Evolutionary conservation across 2,888 invertebrate species (phyloP), one percentile per base, ranked within the genome.

Genomic region (Pyrrhosoma nymphula): DNA sequence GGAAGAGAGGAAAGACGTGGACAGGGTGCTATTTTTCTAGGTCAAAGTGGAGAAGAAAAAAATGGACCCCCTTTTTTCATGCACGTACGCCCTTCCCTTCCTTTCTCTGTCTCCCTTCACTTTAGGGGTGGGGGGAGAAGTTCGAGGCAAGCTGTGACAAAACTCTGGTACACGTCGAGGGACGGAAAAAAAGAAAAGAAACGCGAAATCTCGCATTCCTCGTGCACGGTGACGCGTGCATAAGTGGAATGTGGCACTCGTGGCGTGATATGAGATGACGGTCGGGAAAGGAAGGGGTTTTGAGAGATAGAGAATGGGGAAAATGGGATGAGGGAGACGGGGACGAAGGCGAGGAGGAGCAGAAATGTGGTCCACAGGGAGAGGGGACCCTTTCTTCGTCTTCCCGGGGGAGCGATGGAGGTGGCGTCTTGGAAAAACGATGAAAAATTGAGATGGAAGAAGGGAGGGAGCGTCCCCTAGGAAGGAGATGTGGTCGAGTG

Each of bases 361-460:
- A 30, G 56, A 23, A 12, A 10, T 10, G n/a, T 35, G 60, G 69
- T 63, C 26, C 69, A 69, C 93, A 47, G 56, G 56, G 56, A n/a
- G 14, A 18, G 60, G 18, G 35, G 0, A 26, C 12, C 39, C 35
- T 60, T 39, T 16, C 26, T 56, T 56, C 55, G 56, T 63, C 26
- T 23, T 39, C 91, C 63, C 91, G 20, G 18, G 91, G 91, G 91
- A 63, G 69, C 91, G 91, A 91, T 91, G 63, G 56, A 91, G 91
- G 56, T 91, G 91, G 63, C 91, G n/a, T 91, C 56, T 56, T 30
- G 63, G 91, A 60, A 91, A 60, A 91, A 63, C 39, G 60, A 30
- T 23, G 91, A 12, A 91, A 35, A 69, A 93, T 69, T 69, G 93
- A 69, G 93, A 93, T 69, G 26, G 93, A 55, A 89, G 47, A 93